A percentile compares a stretch with the other conserved stretches of the same genome.
These are phyloP conservation scores for Choreutis nemorana DNA, from an alignment of 2,888 invertebrate genomes.

Conservation along the genomic window DNA sequence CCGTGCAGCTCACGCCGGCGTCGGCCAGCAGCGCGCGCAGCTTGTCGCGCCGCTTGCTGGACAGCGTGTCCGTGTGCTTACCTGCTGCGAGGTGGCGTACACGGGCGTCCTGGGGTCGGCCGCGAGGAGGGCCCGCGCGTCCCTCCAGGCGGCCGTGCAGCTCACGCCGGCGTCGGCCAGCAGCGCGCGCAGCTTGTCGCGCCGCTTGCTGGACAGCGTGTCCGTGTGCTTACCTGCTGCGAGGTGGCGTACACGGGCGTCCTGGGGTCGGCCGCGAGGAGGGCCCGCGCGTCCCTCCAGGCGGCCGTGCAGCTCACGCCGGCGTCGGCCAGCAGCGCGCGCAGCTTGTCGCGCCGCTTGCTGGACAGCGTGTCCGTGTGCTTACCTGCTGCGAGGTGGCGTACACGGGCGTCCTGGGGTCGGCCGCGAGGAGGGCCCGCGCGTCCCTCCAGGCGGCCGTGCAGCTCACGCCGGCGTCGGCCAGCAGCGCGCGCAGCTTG, in stretches of 20 bases:
- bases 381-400: constrained; percentile 5
- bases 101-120: constrained; percentile 65
- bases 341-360: constrained; percentile 92
- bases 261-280: constrained; percentile 76
- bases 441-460: constrained; percentile 90
- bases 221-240: constrained; percentile 73
- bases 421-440: constrained; percentile 84
- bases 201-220: constrained; percentile 81
- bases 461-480: constrained; percentile 80
- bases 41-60: constrained; percentile 89
- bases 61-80: constrained; percentile 83
- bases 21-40: constrained; percentile 88
- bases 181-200: constrained; percentile 89
- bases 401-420: constrained; percentile 35
- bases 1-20: constrained; percentile 79
- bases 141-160: constrained; percentile 87
- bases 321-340: constrained; percentile 83
- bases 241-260: constrained; percentile 27
- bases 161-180: constrained; percentile 82
- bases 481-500: constrained; percentile 87
- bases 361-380: too few relatives aligned
- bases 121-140: constrained; percentile 82
- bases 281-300: constrained; percentile 87
- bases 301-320: constrained; percentile 81
- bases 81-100: constrained; percentile 16